Evolutionary conservation across 2,797 vertebrate genomes (phyloP).

Genomic region (Valencia hispanica): DNA sequence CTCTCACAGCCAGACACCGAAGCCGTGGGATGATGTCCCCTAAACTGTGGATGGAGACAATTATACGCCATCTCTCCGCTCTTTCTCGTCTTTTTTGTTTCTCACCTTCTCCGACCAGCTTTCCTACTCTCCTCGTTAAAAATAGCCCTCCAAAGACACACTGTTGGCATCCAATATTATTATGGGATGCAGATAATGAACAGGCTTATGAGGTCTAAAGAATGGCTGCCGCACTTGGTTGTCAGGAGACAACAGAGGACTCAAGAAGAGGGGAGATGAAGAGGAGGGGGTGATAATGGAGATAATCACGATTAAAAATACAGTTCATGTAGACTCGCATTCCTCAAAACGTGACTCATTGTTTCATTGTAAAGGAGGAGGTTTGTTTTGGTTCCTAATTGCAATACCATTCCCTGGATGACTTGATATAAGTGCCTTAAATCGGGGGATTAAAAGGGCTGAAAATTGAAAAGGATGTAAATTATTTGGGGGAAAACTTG

Average conservation of each 20-base stretch:
- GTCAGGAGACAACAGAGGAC: slow-evolving; percentile 41
- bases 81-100: not conserved
- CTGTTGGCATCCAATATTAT: slow-evolving; percentile 66
- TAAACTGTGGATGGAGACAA: slow-evolving; percentile 60
- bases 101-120: slow-evolving; percentile 18
- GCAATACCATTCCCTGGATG: slow-evolving; percentile 53
- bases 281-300: slow-evolving; percentile 52
- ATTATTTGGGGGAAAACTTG: not conserved
- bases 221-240: slow-evolving; percentile 38
- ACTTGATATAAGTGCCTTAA: slow-evolving; percentile 24
- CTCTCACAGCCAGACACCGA: slow-evolving; percentile 38
- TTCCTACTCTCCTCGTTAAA: slow-evolving; percentile 49
- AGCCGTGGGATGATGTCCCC: slow-evolving; percentile 52
- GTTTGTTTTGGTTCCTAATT: slow-evolving; percentile 14
- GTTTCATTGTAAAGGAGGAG: slow-evolving; percentile 41
- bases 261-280: slow-evolving; percentile 35
- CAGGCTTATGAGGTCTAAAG: slow-evolving; percentile 54
- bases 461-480: slow-evolving; percentile 10
- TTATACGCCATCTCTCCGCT: slow-evolving; percentile 52
- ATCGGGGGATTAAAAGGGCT: slow-evolving; percentile 31
- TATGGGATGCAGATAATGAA: slow-evolving; percentile 65
- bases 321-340: slow-evolving; percentile 26
- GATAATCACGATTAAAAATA: slow-evolving; percentile 60
- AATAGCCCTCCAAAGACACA: slow-evolving; percentile 61
- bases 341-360: slow-evolving; percentile 36